phyloP scores from a whole-genome alignment of 2,113 vertebrate genomes.

The Paradisaea rubra region DNA sequence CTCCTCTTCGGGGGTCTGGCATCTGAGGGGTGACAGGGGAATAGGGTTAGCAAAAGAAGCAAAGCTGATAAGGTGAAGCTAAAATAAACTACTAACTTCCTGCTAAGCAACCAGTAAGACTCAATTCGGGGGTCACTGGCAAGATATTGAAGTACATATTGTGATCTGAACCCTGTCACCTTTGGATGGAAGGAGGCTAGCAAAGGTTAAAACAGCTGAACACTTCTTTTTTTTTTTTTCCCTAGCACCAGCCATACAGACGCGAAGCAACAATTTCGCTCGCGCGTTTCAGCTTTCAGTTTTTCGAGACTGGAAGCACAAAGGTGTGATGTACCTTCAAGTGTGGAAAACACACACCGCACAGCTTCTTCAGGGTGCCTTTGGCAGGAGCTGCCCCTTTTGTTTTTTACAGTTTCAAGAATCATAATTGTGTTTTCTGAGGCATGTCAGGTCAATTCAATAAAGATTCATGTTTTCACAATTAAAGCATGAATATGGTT shows the following conservation, averaged over 20 bases:
- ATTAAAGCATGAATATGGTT: constrained; percentile 15
- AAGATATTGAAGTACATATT: constrained; percentile 86
- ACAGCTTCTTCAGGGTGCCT: not conserved
- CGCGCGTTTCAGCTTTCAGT: not conserved
- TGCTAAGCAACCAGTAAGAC: constrained; percentile 85
- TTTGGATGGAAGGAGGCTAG: constrained; percentile 85
- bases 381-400: not conserved
- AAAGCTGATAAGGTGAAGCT: constrained; percentile 90
- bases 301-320: not conserved
- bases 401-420: constrained; percentile 30
- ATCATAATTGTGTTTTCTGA: not conserved
- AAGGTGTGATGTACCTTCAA: not conserved
- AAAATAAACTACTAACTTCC: constrained; percentile 87
- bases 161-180: constrained; percentile 93
- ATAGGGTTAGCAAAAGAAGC: constrained; percentile 81
- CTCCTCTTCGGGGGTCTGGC: constrained; percentile 87
- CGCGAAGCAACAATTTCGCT: not conserved
- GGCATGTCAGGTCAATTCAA: constrained; percentile 6
- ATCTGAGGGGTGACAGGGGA: constrained; percentile 87
- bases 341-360: not conserved
- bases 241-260: constrained; percentile 36
- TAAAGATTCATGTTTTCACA: constrained; percentile 12
- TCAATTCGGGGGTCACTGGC: constrained; percentile 88
- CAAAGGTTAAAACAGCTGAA: constrained; percentile 97
- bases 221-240: constrained; percentile 45